Evolutionary conservation across 2,113 vertebrate genomes (phyloP), one percentile per base, ranked within the genome.

Genomic region (Laticauda colubrina): DNA sequence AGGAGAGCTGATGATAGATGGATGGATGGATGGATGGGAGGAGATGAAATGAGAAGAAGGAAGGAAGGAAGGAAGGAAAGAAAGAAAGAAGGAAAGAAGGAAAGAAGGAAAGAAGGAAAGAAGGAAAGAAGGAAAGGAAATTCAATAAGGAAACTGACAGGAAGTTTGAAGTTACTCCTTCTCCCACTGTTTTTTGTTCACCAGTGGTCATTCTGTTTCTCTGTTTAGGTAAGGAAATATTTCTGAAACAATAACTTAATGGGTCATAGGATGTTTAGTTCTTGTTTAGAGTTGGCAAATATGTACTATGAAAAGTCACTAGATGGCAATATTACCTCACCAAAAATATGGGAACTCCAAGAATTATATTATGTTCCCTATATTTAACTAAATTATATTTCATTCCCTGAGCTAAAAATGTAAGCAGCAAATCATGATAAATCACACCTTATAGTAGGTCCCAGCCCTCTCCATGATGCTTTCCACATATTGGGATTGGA

Each of bases 311-410:
- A 11, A 18, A 29, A 92, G 85, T 96, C 97, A 96, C 95, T 95
- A 97, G 97, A 93, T 96, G 97, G 94, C 97, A 96, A 95, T 95
- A 88, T 94, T 89, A 61, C 21, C 51, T 91, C 96, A 94, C 85
- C 87, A 26, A 94, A 95, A 92, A 3, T 34, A 34, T 69, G 14
- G 14, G 4, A n/a, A 53, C 34, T 7, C 15, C 39, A 48, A 57
- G 8, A 5, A 55, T 29, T 24, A 3, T 26, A 1, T 55, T 54
- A 2, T 10, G 11, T 45, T 75, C 34, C 20, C 20, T 39, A 39
- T 39, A 39, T 39, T 39, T 39, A 39, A 39, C 34, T 39, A 39
- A 5, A 55, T 29, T 24, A 3, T 26, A 1, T 55, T 54, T 1
- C 3, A 7, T 45, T 75, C 34, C 20, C 20, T 39, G 51, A 85